Evolutionary conservation across 1,140 invertebrate species (phyloP).

Genomic region (Schlechtendalia chinensis): DNA sequence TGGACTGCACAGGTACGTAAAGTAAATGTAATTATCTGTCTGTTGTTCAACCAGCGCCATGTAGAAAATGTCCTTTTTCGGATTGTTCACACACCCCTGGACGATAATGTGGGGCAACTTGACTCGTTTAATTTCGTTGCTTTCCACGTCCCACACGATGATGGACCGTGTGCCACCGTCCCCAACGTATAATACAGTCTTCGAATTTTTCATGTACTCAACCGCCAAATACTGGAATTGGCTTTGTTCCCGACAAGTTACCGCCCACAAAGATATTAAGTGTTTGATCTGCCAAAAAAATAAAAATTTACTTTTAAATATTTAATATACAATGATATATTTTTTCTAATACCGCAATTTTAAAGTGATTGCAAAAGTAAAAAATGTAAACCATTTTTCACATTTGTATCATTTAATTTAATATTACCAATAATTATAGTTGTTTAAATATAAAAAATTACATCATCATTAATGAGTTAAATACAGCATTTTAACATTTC

Average conservation of each 20-base stretch:
- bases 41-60: not conserved
- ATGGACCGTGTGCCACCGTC: constrained; percentile 65
- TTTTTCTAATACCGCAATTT: too few relatives aligned
- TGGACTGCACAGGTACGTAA: not conserved
- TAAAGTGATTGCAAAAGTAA: too few relatives aligned
- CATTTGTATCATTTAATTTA: too few relatives aligned
- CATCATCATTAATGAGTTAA: too few relatives aligned
- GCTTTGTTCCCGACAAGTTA: not conserved
- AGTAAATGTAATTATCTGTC: constrained; percentile 9
- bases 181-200: constrained; percentile 62
- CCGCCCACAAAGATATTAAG: not conserved
- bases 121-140: constrained; percentile 57
- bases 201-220: constrained; percentile 61
- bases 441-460: too few relatives aligned
- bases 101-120: not conserved
- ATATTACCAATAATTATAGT: too few relatives aligned
- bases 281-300: not conserved
- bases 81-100: not conserved
- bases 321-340: too few relatives aligned
- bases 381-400: too few relatives aligned
- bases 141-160: constrained; percentile 63
- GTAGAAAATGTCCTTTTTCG: not conserved
- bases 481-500: too few relatives aligned
- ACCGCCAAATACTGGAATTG: constrained; percentile 63
- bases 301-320: too few relatives aligned